phyloP scores from a whole-genome alignment of 1,140 invertebrate genomes.

The Brachionus rotundiformis region DNA sequence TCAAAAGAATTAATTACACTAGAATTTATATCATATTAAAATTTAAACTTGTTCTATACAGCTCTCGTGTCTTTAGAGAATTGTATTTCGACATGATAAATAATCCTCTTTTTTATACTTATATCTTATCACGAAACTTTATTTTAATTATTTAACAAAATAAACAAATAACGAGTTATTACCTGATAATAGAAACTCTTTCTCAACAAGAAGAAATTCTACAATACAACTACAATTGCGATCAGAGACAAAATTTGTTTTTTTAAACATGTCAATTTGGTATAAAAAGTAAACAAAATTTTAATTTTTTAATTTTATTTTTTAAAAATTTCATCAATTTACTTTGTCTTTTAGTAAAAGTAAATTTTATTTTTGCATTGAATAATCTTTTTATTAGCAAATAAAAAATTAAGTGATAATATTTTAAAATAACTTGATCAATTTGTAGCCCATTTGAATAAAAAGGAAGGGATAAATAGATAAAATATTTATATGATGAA shows the following conservation, averaged over 20 bases:
- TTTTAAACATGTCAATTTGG: background rate
- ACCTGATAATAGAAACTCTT: background rate
- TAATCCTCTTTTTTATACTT: background rate
- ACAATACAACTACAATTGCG: background rate
- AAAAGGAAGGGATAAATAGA: background rate
- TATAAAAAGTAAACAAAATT: background rate
- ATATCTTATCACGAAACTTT: background rate
- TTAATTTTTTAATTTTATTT: background rate
- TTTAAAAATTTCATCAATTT: background rate
- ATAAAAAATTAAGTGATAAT: too few relatives aligned
- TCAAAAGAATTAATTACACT: background rate
- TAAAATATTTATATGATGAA: background rate
- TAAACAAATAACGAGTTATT: background rate
- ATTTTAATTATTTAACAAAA: conserved; percentile 5
- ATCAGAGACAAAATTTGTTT: background rate
- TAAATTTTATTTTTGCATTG: background rate
- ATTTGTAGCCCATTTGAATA: background rate
- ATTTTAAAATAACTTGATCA: too few relatives aligned
- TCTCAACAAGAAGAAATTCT: background rate
- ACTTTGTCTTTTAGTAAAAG: background rate
- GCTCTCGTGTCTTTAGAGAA: background rate
- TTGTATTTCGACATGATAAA: background rate
- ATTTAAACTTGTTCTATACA: background rate
- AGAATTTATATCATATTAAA: background rate
- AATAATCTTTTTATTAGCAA: background rate